Percentiles rank a stretch among this genome's conserved stretches.
Conservation (phyloP, 2,888 invertebrate species). For the Oligia fasciuncula region DNA sequence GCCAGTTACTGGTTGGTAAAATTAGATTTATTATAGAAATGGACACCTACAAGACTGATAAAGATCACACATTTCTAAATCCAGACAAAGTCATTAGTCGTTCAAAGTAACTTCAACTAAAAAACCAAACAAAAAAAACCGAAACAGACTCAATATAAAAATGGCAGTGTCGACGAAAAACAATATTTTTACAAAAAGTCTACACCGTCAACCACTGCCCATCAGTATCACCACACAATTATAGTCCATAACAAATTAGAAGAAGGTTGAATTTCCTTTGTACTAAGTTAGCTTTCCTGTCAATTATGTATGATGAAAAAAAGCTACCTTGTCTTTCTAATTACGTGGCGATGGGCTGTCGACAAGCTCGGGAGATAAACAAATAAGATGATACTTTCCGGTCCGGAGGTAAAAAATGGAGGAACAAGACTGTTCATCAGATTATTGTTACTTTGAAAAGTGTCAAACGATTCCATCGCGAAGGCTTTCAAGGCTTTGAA, state of each 20-base stretch:
- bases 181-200: conserved; percentile 82
- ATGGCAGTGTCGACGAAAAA: conserved; percentile 85
- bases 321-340: conserved; percentile 85
- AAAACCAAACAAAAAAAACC: conserved; percentile 62
- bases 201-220: conserved; percentile 73
- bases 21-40: background rate
- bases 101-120: conserved; percentile 27
- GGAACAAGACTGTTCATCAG: conserved; percentile 60
- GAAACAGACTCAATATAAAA: conserved; percentile 76
- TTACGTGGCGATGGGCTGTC: conserved; percentile 85
- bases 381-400: conserved; percentile 87
- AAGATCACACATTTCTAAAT: conserved; percentile 11
- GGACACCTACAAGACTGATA: background rate
- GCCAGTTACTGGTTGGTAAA: background rate
- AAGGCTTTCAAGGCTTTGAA: conserved; percentile 28
- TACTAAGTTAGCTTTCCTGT: conserved; percentile 70
- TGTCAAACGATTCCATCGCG: conserved; percentile 58
- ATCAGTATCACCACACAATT: conserved; percentile 44
- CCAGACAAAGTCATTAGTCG: conserved; percentile 27
- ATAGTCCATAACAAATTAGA: conserved; percentile 16
- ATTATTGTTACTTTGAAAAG: conserved; percentile 60
- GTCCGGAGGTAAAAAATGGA: conserved; percentile 69
- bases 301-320: conserved; percentile 85
- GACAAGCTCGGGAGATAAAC: conserved; percentile 86
- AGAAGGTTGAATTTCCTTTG: conserved; percentile 57